Evolutionary conservation across 2,113 vertebrate genomes (phyloP).

Genomic region (Corythoichthys haematopterus): DNA sequence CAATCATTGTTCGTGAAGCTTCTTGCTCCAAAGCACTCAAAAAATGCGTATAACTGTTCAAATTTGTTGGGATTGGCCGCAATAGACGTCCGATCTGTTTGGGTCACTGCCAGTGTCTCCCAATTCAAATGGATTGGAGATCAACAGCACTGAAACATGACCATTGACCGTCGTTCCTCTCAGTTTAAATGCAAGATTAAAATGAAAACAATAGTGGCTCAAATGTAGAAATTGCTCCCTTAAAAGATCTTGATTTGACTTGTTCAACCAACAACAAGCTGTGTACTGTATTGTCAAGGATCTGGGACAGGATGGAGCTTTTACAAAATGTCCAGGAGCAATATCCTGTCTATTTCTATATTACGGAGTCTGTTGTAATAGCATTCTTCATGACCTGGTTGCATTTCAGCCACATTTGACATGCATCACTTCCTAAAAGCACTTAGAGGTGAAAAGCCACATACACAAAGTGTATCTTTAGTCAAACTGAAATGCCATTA

Average conservation of each 20-base stretch:
- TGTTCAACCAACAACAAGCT: not conserved
- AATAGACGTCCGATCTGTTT: no score
- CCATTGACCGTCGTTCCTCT: no score
- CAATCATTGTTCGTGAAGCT: no score
- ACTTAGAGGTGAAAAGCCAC: conserved; percentile 36
- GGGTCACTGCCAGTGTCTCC: no score
- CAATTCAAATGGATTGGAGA: no score
- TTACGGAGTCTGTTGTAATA: conserved; percentile 49
- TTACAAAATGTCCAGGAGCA: conserved; percentile 62
- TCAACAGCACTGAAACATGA: no score
- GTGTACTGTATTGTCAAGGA: conserved; percentile 25
- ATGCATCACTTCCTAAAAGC: conserved; percentile 63
- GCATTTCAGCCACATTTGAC: conserved; percentile 61
- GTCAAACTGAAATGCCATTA: conserved; percentile 1
- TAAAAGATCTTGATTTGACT: not conserved
- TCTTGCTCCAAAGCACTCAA: no score
- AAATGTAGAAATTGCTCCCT: not conserved
- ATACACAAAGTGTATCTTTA: not conserved
- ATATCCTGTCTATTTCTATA: conserved; percentile 42
- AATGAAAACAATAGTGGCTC: not conserved
- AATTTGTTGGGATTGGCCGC: no score
- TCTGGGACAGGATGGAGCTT: conserved; percentile 39
- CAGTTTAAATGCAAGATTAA: not conserved
- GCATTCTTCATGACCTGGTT: conserved; percentile 59
- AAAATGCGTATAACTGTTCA: no score